Evolutionary conservation across 2,113 vertebrate species (phyloP).

Genomic region (Cinclus mexicanus): DNA sequence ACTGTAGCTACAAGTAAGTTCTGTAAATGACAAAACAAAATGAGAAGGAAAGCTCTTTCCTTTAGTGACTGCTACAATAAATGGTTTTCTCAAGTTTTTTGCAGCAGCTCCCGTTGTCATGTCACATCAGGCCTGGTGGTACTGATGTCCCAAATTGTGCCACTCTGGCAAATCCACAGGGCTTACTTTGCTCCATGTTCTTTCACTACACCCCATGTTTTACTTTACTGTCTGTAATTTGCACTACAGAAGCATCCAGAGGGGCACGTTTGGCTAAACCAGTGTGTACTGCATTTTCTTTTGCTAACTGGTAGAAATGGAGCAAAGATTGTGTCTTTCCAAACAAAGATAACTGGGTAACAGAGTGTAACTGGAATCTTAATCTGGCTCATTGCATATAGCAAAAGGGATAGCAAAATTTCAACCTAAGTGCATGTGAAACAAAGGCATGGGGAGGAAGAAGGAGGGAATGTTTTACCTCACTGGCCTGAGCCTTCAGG

Average conservation of each 20-base stretch:
- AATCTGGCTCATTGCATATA: neutral
- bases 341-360: neutral
- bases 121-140: neutral
- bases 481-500: neutral
- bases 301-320: neutral
- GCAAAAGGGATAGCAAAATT: neutral
- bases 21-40: neutral
- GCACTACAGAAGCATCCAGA: neutral
- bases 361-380: neutral
- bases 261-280: neutral
- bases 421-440: neutral
- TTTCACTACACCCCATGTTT: neutral
- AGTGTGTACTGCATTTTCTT: accelerated
- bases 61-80: neutral
- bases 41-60: neutral
- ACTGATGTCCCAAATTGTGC: neutral
- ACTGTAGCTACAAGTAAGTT: neutral
- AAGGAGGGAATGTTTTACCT: neutral
- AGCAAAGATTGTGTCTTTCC: neutral
- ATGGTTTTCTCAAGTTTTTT: neutral
- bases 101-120: neutral
- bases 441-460: neutral
- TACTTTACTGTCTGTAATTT: neutral
- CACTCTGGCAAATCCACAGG: neutral
- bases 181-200: neutral